These are phyloP conservation scores for Clinocottus analis DNA, from an alignment of 2,113 vertebrate species.

Conservation along the genomic window DNA sequence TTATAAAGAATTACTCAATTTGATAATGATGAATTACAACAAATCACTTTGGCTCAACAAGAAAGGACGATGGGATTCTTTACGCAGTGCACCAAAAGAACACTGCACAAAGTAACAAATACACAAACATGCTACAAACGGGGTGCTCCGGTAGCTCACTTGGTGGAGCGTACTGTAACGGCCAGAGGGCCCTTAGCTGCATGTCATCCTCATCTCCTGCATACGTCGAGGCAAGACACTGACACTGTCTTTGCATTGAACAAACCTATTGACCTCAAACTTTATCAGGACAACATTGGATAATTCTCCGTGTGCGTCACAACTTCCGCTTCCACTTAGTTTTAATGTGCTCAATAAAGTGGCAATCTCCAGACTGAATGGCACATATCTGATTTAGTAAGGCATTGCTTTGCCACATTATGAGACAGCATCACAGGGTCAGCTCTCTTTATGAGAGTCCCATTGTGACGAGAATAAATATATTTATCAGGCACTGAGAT, in stretches of 20 bases:
- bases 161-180: no score
- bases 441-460: conserved; percentile 44
- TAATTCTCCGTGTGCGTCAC: no score
- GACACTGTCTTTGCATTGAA: no score
- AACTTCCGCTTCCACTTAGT: background rate
- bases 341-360: background rate
- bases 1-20: no score
- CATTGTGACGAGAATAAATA: conserved; percentile 42
- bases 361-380: background rate
- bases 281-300: no score
- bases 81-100: no score
- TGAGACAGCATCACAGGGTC: background rate
- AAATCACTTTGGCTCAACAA: no score
- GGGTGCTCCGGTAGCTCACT: no score
- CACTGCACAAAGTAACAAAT: background rate
- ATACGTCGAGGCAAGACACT: background rate
- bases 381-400: background rate
- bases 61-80: no score
- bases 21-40: no score
- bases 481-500: conserved; percentile 33
- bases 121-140: background rate
- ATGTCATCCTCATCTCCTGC: no score
- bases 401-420: background rate
- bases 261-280: background rate
- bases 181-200: no score